Conservation (phyloP, 1,140 invertebrate species). For the Drosophila bipectinata region DNA sequence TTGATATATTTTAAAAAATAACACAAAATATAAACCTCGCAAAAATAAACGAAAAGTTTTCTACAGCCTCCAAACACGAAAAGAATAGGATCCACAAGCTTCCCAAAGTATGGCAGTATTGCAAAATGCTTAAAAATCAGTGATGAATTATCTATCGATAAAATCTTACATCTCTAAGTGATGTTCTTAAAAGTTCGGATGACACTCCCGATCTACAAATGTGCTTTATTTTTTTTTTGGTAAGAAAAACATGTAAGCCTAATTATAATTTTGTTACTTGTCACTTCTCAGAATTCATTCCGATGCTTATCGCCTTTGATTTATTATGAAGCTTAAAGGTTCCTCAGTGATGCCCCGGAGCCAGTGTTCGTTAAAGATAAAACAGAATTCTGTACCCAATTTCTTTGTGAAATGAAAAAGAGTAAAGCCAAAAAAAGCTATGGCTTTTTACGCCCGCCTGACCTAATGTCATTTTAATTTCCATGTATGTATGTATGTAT, state of each 20-base stretch:
- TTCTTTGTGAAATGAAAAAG: conserved; percentile 16
- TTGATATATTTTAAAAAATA: no score
- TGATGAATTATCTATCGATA: not conserved
- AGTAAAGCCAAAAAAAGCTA: conserved; percentile 13
- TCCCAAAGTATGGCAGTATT: not conserved
- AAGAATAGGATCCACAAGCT: not conserved
- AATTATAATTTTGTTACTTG: conserved; percentile 1
- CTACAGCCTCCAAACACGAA: not conserved
- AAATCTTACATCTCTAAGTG: not conserved
- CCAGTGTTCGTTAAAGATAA: conserved; percentile 45
- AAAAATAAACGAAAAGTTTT: no score
- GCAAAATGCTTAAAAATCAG: not conserved
- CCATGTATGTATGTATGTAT: conserved; percentile 37
- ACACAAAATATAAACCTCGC: no score
- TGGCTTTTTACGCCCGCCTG: conserved; percentile 60
- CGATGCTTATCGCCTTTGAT: conserved; percentile 27
- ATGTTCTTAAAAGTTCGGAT: no score
- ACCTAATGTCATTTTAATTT: conserved; percentile 77
- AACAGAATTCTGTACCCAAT: conserved; percentile 23
- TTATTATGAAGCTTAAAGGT: conserved; percentile 27
- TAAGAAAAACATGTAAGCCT: not conserved
- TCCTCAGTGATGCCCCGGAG: conserved; percentile 15
- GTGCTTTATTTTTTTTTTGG: not conserved
- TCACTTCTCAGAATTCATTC: conserved; percentile 1
- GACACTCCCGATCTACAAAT: no score